Conservation (phyloP, 2,113 vertebrate genomes). For the Cynoglossus semilaevis region DNA sequence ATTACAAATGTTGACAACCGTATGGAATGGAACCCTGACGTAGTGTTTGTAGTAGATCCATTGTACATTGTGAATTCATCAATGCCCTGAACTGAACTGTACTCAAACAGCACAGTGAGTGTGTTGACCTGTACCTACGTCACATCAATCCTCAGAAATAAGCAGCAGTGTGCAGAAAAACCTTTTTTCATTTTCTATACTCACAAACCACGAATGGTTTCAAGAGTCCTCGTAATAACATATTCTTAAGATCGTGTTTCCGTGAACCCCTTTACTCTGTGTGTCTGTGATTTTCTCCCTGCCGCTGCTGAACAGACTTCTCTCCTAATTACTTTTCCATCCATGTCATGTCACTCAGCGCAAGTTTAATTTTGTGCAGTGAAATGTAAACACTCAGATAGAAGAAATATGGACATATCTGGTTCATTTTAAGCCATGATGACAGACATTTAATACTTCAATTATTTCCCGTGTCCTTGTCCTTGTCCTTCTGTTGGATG, state of each 20-base stretch:
- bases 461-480: constrained; percentile 45
- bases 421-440: constrained; percentile 25
- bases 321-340: constrained; percentile 44
- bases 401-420: constrained; percentile 21
- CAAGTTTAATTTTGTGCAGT: constrained; percentile 28
- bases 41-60: too few relatives aligned
- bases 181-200: constrained; percentile 15
- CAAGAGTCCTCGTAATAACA: constrained; percentile 28
- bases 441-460: constrained; percentile 39
- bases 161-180: neutral
- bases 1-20: too few relatives aligned
- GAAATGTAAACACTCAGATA: constrained; percentile 30
- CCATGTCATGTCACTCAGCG: constrained; percentile 31
- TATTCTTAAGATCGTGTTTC: constrained; percentile 50
- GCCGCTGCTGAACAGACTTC: constrained; percentile 28
- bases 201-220: constrained; percentile 38
- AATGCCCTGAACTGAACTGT: too few relatives aligned
- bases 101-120: too few relatives aligned
- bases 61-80: too few relatives aligned
- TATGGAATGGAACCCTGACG: too few relatives aligned
- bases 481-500: constrained; percentile 54
- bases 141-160: too few relatives aligned
- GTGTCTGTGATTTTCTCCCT: constrained; percentile 65
- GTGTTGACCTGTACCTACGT: too few relatives aligned
- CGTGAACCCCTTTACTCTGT: constrained; percentile 47